phyloP scores from a whole-genome alignment of 2,797 vertebrate species.

The Sebastolobus alascanus region DNA sequence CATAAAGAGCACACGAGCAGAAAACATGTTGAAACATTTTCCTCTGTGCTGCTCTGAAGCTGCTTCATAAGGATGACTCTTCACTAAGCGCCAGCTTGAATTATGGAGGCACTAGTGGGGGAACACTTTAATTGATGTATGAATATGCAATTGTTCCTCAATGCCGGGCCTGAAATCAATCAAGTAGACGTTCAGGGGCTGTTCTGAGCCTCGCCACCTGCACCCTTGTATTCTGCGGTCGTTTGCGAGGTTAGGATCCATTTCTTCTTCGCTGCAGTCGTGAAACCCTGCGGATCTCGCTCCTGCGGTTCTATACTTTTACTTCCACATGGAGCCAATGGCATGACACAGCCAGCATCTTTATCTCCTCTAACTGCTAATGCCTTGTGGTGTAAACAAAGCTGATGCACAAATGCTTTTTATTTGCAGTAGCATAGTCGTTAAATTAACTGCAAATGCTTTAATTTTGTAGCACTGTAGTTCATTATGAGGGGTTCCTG shows the following conservation, averaged over 20 bases:
- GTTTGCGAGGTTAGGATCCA: conserved; percentile 45
- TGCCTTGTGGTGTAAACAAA: conserved; percentile 29
- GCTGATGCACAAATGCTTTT: conserved; percentile 16
- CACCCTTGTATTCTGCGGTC: conserved; percentile 41
- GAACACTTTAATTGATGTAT: conserved; percentile 78
- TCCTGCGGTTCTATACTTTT: conserved; percentile 32
- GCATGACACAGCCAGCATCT: conserved; percentile 33
- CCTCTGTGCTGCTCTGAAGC: conserved; percentile 54
- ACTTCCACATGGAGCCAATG: conserved; percentile 19
- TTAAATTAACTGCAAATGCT: conserved; percentile 35
- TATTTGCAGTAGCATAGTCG: conserved; percentile 34
- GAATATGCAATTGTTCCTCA: conserved; percentile 78
- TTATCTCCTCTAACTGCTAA: conserved; percentile 30
- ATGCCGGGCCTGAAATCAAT: conserved; percentile 79
- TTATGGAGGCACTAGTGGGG: conserved; percentile 63
- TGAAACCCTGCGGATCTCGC: conserved; percentile 12
- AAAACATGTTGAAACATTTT: conserved; percentile 81
- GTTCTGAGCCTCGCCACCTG: conserved; percentile 68
- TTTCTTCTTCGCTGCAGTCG: conserved; percentile 38
- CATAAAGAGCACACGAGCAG: conserved; percentile 48
- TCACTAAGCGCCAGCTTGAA: conserved; percentile 66
- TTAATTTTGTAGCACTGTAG: conserved; percentile 26
- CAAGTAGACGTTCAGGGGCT: conserved; percentile 66
- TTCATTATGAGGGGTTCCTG: conserved; percentile 37
- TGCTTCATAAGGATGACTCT: conserved; percentile 64